These are phyloP conservation scores for Bombyx mori DNA, from an alignment of 1,140 invertebrate genomes.

Conservation along the genomic window DNA sequence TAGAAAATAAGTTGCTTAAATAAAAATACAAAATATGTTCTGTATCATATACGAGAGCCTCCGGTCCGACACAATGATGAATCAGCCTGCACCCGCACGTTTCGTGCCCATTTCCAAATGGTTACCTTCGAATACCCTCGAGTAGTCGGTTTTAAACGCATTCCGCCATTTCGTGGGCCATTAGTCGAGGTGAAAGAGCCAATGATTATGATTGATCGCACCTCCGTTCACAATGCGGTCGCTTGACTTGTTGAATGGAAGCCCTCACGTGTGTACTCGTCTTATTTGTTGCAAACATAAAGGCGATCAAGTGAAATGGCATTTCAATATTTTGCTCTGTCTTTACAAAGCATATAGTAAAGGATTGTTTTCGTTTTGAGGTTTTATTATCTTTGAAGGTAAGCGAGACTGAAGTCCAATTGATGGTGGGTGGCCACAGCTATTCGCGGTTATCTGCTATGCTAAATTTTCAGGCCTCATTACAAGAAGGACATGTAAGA, in stretches of 20 bases:
- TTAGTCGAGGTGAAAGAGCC: conserved; percentile 65
- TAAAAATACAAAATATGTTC: background rate
- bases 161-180: conserved; percentile 63
- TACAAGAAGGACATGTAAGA: no score
- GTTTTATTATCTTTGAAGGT: no score
- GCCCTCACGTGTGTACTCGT: conserved; percentile 45
- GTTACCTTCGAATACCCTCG: conserved; percentile 54
- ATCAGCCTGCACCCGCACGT: conserved; percentile 37
- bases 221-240: conserved; percentile 34
- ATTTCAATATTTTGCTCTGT: background rate
- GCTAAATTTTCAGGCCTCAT: no score
- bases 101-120: conserved; percentile 61
- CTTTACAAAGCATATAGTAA: no score
- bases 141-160: conserved; percentile 62
- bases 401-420: no score
- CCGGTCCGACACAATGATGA: conserved; percentile 49
- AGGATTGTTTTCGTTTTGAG: no score
- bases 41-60: conserved; percentile 12
- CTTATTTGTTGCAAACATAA: conserved; percentile 42
- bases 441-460: no score
- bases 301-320: conserved; percentile 14
- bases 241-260: conserved; percentile 57
- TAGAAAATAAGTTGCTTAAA: no score
- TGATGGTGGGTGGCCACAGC: no score
- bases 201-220: conserved; percentile 65